Conservation (phyloP, 35 echinoderm and acorn worm species). For the Hemicentrotus pulcherrimus region DNA sequence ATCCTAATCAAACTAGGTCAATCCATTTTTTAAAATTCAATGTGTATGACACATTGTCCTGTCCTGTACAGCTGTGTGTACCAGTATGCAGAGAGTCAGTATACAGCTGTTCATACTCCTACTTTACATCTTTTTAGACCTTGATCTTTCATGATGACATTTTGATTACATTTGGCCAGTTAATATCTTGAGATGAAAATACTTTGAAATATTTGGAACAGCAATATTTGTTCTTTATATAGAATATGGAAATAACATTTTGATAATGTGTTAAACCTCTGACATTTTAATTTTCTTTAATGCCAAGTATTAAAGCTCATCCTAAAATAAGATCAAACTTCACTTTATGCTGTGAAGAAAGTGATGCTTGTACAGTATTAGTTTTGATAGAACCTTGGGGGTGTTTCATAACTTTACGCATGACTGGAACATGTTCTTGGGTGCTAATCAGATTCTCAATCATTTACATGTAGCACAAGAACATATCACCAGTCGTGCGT, state of each 20-base stretch:
- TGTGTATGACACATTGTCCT: neutral
- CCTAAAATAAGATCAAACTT: neutral
- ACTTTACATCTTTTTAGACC: neutral
- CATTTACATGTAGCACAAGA: too few relatives aligned
- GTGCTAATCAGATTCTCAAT: too few relatives aligned
- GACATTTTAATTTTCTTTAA: neutral
- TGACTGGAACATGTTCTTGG: too few relatives aligned
- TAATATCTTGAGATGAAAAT: neutral
- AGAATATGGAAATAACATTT: too few relatives aligned
- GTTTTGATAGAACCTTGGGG: too few relatives aligned
- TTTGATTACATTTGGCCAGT: constrained; percentile 1
- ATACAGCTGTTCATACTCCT: neutral
- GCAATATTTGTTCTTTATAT: too few relatives aligned
- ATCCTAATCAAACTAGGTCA: neutral
- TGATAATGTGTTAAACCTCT: neutral
- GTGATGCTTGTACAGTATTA: neutral
- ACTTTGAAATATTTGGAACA: neutral
- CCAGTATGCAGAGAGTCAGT: neutral
- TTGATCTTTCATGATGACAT: neutral
- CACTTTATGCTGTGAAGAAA: neutral
- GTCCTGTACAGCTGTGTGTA: neutral
- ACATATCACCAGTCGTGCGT: too few relatives aligned
- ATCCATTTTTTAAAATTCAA: neutral
- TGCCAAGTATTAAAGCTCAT: neutral
- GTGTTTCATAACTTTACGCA: too few relatives aligned